These are phyloP conservation scores for Orthosia cruda DNA, from an alignment of 2,888 invertebrate species.

Conservation along the genomic window DNA sequence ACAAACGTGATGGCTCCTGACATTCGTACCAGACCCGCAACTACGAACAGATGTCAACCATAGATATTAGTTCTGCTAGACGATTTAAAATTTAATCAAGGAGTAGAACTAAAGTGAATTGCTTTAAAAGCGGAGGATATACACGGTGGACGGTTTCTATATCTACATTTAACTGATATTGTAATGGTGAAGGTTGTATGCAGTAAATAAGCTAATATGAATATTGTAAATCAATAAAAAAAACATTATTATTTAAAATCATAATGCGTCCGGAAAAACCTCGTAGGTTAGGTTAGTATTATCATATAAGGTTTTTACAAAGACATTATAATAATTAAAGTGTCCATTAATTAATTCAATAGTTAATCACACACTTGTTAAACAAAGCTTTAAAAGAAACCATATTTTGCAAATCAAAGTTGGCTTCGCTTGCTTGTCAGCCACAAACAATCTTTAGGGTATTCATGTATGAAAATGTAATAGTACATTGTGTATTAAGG, in stretches of 20 bases:
- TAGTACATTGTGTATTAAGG: no score
- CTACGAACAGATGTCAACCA: slow-evolving; percentile 80
- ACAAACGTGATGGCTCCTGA: slow-evolving; percentile 59
- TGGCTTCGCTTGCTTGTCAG: background rate
- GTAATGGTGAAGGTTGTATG: no score
- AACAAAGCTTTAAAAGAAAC: background rate
- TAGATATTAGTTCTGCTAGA: slow-evolving; percentile 79
- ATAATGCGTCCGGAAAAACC: no score
- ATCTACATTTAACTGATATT: background rate
- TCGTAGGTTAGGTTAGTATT: no score
- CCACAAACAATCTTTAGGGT: background rate
- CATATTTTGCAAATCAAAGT: background rate
- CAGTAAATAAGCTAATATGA: no score
- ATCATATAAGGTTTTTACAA: no score
- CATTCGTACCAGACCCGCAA: slow-evolving; percentile 45
- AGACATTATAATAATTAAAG: no score
- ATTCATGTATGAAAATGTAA: background rate
- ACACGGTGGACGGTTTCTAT: background rate
- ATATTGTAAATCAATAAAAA: no score
- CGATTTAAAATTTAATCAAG: slow-evolving; percentile 82
- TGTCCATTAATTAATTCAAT: no score
- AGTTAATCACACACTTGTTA: no score
- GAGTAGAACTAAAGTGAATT: slow-evolving; percentile 58
- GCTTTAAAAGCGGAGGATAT: slow-evolving; percentile 21
- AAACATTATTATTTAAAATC: no score